Evolutionary conservation across 2,888 invertebrate species (phyloP).

Genomic region (Andrena fulva): DNA sequence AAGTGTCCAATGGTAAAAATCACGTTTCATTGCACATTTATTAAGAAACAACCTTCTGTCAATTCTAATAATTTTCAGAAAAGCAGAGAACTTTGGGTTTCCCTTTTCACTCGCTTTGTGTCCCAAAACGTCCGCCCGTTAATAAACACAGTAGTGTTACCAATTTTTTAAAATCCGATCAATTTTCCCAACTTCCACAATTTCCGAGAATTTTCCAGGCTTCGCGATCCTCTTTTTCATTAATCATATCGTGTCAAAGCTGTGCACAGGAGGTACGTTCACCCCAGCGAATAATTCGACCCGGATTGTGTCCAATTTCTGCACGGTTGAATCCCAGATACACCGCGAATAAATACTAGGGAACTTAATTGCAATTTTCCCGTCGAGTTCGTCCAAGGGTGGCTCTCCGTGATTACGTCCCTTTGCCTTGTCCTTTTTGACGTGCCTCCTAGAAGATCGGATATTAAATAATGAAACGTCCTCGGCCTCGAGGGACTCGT

Average conservation of each 20-base stretch:
- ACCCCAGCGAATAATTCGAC: not conserved
- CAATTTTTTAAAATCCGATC: too few species aligned
- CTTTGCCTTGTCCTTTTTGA: slow-evolving; percentile 24
- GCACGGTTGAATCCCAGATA: not conserved
- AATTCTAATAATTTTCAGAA: not conserved
- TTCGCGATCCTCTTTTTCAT: not conserved
- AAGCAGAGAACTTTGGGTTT: not conserved
- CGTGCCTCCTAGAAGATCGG: not conserved
- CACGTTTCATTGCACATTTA: not conserved
- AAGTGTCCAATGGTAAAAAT: not conserved
- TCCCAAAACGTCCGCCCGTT: too few species aligned
- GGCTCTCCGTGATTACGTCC: slow-evolving; percentile 18
- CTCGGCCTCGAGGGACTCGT: not conserved
- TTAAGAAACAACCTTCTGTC: not conserved
- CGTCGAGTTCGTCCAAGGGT: slow-evolving; percentile 22
- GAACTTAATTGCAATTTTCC: slow-evolving; percentile 22
- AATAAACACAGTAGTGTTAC: too few species aligned
- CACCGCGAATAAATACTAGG: not conserved
- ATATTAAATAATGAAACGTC: slow-evolving; percentile 28
- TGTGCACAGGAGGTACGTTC: not conserved
- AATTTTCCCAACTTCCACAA: too few species aligned
- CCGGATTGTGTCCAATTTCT: not conserved
- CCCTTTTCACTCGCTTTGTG: too few species aligned
- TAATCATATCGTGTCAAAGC: not conserved
- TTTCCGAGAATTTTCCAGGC: too few species aligned